Evolutionary conservation across 2,797 vertebrate species (phyloP), one percentile per base, ranked within the genome.

Genomic region (Phrynocephalus vlangalii): DNA sequence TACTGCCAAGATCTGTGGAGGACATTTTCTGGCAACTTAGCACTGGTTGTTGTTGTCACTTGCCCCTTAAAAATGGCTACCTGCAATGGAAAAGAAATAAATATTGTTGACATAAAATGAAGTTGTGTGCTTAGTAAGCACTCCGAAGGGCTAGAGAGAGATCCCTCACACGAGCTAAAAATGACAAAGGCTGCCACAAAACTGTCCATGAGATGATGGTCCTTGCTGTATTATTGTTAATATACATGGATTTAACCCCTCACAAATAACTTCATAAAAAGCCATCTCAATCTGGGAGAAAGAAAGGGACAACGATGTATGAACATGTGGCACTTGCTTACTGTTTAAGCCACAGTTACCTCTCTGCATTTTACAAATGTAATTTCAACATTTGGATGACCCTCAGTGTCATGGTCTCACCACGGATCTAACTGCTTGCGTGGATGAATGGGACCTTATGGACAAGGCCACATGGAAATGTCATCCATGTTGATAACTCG

Each of bases 11-110:
- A 86, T 90, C 86, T 90, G 90, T 95, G 94, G 93, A 86, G 94
- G 94, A 78, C 92, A 87, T 93, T 93, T 95, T 97, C 95, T 97
- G 96, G 97, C 96, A 97, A 96, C 92, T 95, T 95, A 95, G 94
- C 94, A 96, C 92, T 75, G 44, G 66, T 79, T 5, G 5, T 71
- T 48, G 33, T 96, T 96, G 73, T 93, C 95, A 88, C 84, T 88
- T 1, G 1, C 78, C 85, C 83, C 86, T 8, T 93, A 90, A 15
- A 63, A 87, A 73, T 22, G 68, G 88, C 94, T 94, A 97, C 91
- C 96, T 97, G 96, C 71, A 94, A 95, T 68, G 60, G 82, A 95
- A 30, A 20, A 63, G 94, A 90, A 86, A 89, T 86, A 94, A 88
- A 87, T 83, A 56, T 88, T 79, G 0, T 89, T 76, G 94, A 90